Evolutionary conservation across 2,797 vertebrate genomes (phyloP).

Genomic region (Lophotriccus pileatus): DNA sequence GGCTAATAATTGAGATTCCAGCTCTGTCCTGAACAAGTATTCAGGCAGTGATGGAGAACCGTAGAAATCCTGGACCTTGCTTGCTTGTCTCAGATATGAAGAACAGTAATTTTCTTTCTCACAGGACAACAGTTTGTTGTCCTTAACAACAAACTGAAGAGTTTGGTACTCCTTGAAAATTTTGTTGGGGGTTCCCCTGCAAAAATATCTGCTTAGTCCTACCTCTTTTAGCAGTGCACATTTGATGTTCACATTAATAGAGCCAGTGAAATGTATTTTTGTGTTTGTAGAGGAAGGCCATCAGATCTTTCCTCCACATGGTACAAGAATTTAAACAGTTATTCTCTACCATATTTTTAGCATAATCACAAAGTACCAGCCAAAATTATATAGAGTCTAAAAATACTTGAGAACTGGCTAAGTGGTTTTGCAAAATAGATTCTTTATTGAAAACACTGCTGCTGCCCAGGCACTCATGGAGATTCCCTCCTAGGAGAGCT

Average conservation of each 20-base stretch:
- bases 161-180: background rate
- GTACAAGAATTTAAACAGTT: background rate
- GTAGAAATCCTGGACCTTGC: background rate
- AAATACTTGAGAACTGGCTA: constrained; percentile 28
- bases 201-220: constrained; percentile 10
- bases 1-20: background rate
- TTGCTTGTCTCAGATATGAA: background rate
- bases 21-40: background rate
- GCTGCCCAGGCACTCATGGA: background rate
- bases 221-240: background rate
- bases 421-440: background rate
- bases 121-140: background rate
- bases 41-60: background rate
- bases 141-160: background rate
- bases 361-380: constrained; percentile 27
- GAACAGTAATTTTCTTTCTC: constrained; percentile 14
- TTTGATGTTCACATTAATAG: background rate
- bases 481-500: background rate
- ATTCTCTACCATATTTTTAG: constrained; percentile 36
- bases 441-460: background rate
- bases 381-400: constrained; percentile 52
- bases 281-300: constrained; percentile 5
- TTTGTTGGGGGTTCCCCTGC: background rate
- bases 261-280: background rate
- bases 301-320: background rate